Evolutionary conservation across 2,797 vertebrate species (phyloP), one percentile per base, ranked within the genome.

Genomic region (Odontamblyopus rebecca): DNA sequence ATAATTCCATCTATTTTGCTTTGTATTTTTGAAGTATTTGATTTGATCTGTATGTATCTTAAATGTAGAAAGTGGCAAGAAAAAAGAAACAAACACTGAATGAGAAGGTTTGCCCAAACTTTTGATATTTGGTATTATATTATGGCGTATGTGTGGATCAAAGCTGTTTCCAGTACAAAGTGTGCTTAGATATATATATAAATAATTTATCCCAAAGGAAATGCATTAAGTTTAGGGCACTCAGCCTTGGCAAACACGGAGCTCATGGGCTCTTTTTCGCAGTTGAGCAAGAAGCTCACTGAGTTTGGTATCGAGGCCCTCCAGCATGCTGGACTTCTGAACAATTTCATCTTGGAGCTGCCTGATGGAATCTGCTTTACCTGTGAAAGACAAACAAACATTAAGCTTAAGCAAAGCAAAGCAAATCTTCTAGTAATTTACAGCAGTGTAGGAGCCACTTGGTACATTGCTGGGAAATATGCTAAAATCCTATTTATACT

Each of bases 331-430:
- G 0, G 92, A 91, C 78, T 95, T 95, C 59, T 88, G 67, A 54
- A 89, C 1, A 57, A 98, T 79, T 30, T 94, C 90, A 1, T 83
- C 69, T 71, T 94, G 93, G 15, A 93, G 92, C 4, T 1, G 11
- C 62, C 79, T 90, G 66, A 98, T 87, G 62, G 95, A 93, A 0
- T 19, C 89, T 77, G 96, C 95, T 76, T 96, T 94, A 83, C 92
- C 97, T 99, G 84, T 15, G 67, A 48, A 72, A 29, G n/a, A 16
- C 44, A 5, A 27, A 48, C 13, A 48, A 16, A 27, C 35, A 26
- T 63, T n/a, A 63, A n/a, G 38, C 6, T 15, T 44, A 18, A 23
- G 23, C 23, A 23, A 23, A 23, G 23, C 61, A 6, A 35, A 19
- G 1, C 13, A 32, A 61, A 6, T 60, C 12, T 60, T 44, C 11